Base-by-base conservation (phyloP, 2,888 invertebrate species). In the Amphipoea oculea region DNA sequence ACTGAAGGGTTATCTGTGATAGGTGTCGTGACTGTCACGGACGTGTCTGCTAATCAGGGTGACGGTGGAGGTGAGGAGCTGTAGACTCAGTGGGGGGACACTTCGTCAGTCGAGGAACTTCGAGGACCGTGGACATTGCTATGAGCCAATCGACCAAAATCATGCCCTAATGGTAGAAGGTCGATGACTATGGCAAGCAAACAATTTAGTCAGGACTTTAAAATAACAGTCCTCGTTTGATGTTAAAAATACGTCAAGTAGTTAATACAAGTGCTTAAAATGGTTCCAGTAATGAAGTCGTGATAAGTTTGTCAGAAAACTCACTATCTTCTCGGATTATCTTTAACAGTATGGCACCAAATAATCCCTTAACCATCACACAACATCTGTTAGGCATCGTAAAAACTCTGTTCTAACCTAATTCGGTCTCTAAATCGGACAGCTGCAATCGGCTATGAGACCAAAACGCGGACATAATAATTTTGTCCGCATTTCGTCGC, bases 1-100 rank as follows among this genome's bases (percentile, higher is more conserved):
- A 60, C 60, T 76, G 45, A 20, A 63, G 12, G 54, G 36, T 70
- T 79, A 71, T 51, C 48, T 80, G 7, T 51, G 40, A n/a, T 17
- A 57, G 36, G 11, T 63, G 42, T 82, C n/a, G 14, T n/a, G n/a
- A 23, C 45, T 66, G 48, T 57, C 57, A 29, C 23, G 4, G 12
- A 14, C 36, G 20, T 29, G 40, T 23, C 12, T 12, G 63, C 2
- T 54, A 42, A 72, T 72, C 73, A 65, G 80, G 9, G n/a, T 14
- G 20, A 4, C 68, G 45, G 42, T 4, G 9, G 51, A 17, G 23
- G 36, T n/a, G 14, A 45, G 1, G 45, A 81, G n/a, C n/a, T 23
- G 29, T 14, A n/a, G 14, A 60, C 36, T 77, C 20, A 45, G 23
- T 36, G 12, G 17, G 11, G 11, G 12, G n/a, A 51, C n/a, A 63